Percentiles rank a stretch among this genome's conserved stretches.
Conservation (phyloP, 1,140 invertebrate species). For the Pristionchus pacificus region DNA sequence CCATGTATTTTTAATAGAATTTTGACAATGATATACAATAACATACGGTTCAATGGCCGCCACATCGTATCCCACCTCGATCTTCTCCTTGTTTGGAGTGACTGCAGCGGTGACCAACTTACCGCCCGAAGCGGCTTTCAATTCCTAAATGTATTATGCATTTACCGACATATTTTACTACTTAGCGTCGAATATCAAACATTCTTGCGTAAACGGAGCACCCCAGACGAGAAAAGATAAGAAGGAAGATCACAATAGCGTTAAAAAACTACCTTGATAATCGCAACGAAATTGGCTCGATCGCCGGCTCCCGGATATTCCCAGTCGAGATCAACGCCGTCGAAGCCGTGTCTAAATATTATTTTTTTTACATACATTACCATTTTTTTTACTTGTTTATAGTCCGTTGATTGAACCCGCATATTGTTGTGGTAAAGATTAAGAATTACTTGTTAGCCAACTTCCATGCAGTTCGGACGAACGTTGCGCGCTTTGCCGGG, state of each 20-base stretch:
- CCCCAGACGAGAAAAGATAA: too few species aligned
- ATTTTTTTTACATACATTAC: too few species aligned
- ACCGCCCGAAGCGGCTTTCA: not conserved
- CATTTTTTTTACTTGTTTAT: too few species aligned
- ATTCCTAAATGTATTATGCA: too few species aligned
- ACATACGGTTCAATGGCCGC: not conserved
- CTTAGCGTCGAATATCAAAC: too few species aligned
- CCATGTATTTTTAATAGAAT: too few species aligned
- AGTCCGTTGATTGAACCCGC: too few species aligned
- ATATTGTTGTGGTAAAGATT: too few species aligned
- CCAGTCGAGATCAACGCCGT: not conserved
- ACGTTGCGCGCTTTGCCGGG: not conserved
- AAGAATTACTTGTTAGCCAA: too few species aligned
- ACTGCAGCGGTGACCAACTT: not conserved
- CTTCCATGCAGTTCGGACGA: not conserved
- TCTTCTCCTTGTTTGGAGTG: not conserved
- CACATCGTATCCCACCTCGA: not conserved
- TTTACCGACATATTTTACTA: not conserved
- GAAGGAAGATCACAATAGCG: too few species aligned
- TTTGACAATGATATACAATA: not conserved
- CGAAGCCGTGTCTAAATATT: not conserved
- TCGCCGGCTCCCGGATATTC: not conserved
- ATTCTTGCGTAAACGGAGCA: too few species aligned
- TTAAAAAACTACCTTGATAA: not conserved
- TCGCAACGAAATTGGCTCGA: not conserved